Conservation (phyloP, 2,113 vertebrate species). For the Aspiorhynchus laticeps region DNA sequence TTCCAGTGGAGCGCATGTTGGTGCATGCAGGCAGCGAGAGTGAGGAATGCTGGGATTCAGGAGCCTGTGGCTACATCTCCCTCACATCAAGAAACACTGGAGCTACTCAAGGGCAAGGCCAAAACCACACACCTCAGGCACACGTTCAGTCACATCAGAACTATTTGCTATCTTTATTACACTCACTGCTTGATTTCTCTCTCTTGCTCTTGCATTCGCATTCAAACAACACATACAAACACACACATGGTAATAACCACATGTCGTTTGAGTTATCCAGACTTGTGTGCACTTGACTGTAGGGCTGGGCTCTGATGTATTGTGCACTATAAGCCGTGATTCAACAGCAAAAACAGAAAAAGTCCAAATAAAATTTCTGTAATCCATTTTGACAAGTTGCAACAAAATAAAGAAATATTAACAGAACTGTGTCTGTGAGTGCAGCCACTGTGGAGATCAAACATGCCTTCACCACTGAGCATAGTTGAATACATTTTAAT, state of each 20-base stretch:
- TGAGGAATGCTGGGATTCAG: constrained; percentile 48
- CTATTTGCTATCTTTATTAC: neutral
- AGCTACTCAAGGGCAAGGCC: constrained; percentile 20
- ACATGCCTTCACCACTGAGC: neutral
- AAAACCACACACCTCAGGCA: constrained; percentile 46
- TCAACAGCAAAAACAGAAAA: neutral
- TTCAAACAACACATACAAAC: neutral
- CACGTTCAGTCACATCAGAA: constrained; percentile 15
- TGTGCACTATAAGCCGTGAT: neutral
- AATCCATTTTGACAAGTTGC: neutral
- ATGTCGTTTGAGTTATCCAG: neutral
- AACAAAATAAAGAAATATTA: neutral
- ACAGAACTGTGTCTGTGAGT: neutral
- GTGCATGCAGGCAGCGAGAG: constrained; percentile 24
- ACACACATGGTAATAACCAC: neutral
- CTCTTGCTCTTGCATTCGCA: neutral
- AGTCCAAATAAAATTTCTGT: neutral
- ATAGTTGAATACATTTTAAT: neutral
- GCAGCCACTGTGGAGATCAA: neutral
- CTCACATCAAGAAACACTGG: constrained; percentile 6
- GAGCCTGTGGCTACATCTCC: neutral
- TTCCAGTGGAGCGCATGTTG: constrained; percentile 25
- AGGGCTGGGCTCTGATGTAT: constrained; percentile 10
- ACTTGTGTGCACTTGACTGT: constrained; percentile 37
- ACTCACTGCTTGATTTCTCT: neutral